A percentile compares a stretch with the other conserved stretches of the same genome.
Conservation (phyloP, 2,113 vertebrate species). For the Heteronetta atricapilla region DNA sequence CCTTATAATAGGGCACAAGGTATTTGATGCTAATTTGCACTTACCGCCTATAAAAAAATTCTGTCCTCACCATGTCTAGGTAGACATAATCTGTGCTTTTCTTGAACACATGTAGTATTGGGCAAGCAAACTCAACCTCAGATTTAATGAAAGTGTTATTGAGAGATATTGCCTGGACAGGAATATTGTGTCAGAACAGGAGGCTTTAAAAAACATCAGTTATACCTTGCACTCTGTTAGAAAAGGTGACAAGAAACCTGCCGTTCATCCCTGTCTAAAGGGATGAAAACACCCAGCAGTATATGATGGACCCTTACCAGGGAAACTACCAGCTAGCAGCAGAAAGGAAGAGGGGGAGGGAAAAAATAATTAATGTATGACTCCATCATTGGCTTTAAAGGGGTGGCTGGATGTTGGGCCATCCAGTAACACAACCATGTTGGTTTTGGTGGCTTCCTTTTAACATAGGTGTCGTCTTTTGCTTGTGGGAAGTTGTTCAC, state of each 20-base stretch:
- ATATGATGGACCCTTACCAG: neutral
- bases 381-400: neutral
- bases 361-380: neutral
- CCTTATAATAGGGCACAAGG: neutral
- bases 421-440: neutral
- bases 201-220: neutral
- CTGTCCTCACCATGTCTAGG: neutral
- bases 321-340: neutral
- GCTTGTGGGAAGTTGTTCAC: neutral
- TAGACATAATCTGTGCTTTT: neutral
- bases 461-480: neutral
- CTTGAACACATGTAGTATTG: neutral
- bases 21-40: neutral
- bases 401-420: neutral
- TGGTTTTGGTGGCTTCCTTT: neutral
- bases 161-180: neutral
- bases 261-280: neutral
- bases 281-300: neutral
- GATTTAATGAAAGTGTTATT: neutral
- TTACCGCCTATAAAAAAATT: neutral
- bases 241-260: accelerated
- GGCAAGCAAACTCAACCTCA: neutral
- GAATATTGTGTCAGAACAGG: neutral
- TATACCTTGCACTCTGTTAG: neutral
- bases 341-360: neutral